phyloP scores from a whole-genome alignment of 2,113 vertebrate species.

The Elachura formosa region DNA sequence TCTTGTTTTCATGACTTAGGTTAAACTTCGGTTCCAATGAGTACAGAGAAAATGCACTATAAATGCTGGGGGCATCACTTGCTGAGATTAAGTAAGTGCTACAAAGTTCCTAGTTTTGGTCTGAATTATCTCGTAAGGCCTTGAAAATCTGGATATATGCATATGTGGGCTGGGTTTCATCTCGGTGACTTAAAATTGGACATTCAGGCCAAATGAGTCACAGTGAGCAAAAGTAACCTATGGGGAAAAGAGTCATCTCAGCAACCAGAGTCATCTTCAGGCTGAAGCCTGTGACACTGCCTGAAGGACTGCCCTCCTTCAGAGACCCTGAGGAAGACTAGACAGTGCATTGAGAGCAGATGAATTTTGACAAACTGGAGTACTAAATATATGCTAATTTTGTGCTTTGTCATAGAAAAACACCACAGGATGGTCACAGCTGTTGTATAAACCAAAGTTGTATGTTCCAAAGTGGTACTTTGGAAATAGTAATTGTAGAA shows the following conservation, averaged over 20 bases:
- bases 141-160: background rate
- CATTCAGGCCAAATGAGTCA: background rate
- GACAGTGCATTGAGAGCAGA: background rate
- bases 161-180: background rate
- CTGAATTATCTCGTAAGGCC: background rate
- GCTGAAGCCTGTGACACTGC: too few relatives aligned
- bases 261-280: background rate
- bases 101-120: background rate
- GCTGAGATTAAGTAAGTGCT: background rate
- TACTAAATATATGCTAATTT: background rate
- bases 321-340: background rate
- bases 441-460: background rate
- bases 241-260: background rate
- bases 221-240: background rate
- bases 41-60: accelerated
- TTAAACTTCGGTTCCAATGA: background rate
- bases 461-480: too few relatives aligned
- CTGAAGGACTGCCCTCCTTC: background rate
- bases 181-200: background rate
- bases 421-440: background rate
- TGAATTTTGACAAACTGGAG: background rate
- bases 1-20: background rate
- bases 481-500: background rate
- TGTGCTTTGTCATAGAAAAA: background rate
- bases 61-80: background rate